Evolutionary conservation across 2,888 invertebrate genomes (phyloP).

Genomic region (Monochamus alternatus): DNA sequence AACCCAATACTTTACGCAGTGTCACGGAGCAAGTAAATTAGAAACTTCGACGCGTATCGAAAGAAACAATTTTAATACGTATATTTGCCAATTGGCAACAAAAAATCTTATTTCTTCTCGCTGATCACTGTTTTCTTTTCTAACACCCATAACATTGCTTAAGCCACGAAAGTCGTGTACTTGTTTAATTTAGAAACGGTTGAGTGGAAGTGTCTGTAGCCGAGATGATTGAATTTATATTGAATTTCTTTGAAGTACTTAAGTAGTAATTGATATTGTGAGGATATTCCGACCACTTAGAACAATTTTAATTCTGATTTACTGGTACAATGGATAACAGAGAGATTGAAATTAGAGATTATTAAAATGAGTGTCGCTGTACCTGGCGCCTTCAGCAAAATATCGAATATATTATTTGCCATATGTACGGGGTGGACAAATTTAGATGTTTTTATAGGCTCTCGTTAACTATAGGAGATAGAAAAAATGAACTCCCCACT

Average conservation of each 20-base stretch:
- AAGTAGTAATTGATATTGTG: background rate
- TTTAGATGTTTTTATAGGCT: no score
- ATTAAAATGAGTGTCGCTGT: no score
- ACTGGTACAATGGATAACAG: no score
- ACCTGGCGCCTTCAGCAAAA: no score
- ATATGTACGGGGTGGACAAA: no score
- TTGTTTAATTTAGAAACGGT: slow-evolving; percentile 23
- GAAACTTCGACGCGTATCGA: slow-evolving; percentile 23
- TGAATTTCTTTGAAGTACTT: no score
- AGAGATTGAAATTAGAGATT: no score
- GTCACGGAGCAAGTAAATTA: slow-evolving; percentile 5
- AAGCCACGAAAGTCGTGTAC: slow-evolving; percentile 22
- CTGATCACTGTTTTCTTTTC: background rate
- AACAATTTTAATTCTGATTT: no score
- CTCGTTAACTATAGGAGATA: no score
- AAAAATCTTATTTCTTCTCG: slow-evolving; percentile 8
- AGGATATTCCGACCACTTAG: no score
- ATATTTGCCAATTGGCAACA: slow-evolving; percentile 17
- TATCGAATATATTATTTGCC: no score
- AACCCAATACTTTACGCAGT: slow-evolving; percentile 3
- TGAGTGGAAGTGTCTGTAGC: slow-evolving; percentile 14
- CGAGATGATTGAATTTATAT: background rate
- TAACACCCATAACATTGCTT: slow-evolving; percentile 20
- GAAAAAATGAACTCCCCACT: no score
- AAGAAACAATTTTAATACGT: slow-evolving; percentile 10